These are phyloP conservation scores for Zaprionus lineosus DNA, from an alignment of 2,888 invertebrate species.

Conservation along the genomic window DNA sequence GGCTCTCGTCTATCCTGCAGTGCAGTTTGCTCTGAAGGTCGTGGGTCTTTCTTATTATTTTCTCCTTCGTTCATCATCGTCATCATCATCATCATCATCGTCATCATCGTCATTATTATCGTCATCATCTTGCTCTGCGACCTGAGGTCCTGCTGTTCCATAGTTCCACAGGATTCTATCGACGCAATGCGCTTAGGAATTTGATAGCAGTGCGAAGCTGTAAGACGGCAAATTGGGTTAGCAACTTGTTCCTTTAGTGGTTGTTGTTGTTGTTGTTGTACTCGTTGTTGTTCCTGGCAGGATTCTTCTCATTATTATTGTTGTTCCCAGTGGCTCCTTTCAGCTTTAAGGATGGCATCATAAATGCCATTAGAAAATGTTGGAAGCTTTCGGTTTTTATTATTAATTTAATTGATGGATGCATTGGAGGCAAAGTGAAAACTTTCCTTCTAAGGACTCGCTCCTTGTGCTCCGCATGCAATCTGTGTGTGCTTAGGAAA, in stretches of 20 bases:
- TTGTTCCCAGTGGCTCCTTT: no score
- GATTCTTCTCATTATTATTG: no score
- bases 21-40: no score
- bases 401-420: conserved; percentile 31
- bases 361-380: conserved; percentile 48
- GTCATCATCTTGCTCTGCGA: not conserved
- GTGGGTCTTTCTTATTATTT: no score
- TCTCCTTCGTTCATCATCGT: no score
- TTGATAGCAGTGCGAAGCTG: conserved; percentile 45
- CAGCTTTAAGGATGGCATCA: conserved; percentile 30
- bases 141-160: conserved; percentile 6
- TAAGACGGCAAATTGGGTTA: conserved; percentile 61
- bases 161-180: not conserved
- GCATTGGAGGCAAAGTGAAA: no score
- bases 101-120: no score
- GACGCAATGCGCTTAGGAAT: conserved; percentile 51
- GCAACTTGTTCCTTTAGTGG: conserved; percentile 39
- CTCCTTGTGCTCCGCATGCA: no score
- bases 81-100: no score
- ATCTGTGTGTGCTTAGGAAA: no score
- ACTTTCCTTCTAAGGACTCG: not conserved
- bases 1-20: no score
- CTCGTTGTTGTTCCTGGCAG: conserved; percentile 1
- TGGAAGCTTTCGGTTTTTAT: conserved; percentile 27
- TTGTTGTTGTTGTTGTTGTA: conserved; percentile 9